These are phyloP conservation scores for Ochotona curzoniae DNA, from an alignment of 2,113 vertebrate genomes.

Conservation along the genomic window DNA sequence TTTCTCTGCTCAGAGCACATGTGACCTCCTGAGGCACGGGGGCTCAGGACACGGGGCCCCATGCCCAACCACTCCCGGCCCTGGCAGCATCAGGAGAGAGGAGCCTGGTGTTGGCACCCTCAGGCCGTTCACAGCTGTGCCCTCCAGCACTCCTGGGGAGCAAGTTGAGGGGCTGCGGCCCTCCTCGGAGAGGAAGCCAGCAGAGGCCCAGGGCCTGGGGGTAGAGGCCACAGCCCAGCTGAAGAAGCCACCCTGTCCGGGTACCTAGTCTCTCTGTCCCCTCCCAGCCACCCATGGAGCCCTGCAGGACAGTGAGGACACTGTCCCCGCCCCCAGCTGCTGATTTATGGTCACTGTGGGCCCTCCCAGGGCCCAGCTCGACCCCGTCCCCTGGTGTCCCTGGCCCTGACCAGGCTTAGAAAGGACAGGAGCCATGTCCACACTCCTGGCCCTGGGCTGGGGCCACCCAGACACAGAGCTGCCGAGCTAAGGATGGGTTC, in stretches of 20 bases:
- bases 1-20: neutral
- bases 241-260: too few relatives aligned
- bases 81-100: too few relatives aligned
- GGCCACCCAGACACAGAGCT: too few relatives aligned
- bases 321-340: neutral
- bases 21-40: neutral
- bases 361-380: neutral
- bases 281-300: too few relatives aligned
- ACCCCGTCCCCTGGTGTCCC: too few relatives aligned
- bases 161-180: fast-evolving
- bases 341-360: fast-evolving
- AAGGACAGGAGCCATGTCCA: too few relatives aligned
- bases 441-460: neutral
- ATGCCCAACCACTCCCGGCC: too few relatives aligned
- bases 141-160: too few relatives aligned
- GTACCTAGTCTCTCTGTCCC: neutral
- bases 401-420: neutral
- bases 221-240: neutral
- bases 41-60: too few relatives aligned
- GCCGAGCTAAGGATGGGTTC: neutral
- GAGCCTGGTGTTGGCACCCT: too few relatives aligned
- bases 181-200: fast-evolving
- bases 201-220: fast-evolving
- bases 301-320: too few relatives aligned
- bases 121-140: too few relatives aligned